A percentile compares a stretch with the other conserved stretches of the same genome.
These are phyloP conservation scores for Mystacornis crossleyi DNA, from an alignment of 2,113 vertebrate species.

Conservation along the genomic window DNA sequence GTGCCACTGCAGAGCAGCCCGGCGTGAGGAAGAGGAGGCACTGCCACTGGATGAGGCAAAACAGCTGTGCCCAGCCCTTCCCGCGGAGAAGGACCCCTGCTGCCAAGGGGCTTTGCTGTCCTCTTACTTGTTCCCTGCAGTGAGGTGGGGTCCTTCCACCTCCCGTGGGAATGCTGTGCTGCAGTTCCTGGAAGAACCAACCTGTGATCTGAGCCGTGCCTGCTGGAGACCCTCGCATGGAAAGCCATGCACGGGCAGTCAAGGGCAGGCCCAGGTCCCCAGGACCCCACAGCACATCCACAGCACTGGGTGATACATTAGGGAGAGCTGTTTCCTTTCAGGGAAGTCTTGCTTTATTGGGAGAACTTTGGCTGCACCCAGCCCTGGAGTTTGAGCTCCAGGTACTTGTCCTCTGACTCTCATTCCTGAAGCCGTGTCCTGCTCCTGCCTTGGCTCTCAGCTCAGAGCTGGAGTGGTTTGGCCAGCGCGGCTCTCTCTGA, in stretches of 20 bases:
- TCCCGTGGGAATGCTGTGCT: accelerated
- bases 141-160: accelerated
- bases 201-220: background rate
- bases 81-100: background rate
- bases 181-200: background rate
- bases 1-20: background rate
- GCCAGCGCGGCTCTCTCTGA: accelerated
- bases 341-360: background rate
- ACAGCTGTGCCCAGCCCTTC: background rate
- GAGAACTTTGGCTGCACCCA: background rate
- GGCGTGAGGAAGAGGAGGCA: background rate
- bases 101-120: background rate
- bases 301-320: accelerated
- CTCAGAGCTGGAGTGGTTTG: background rate
- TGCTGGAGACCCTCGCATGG: background rate
- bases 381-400: background rate
- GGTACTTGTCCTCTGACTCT: background rate
- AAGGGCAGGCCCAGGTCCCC: background rate
- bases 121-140: background rate
- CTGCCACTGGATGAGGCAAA: background rate
- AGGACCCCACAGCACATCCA: background rate
- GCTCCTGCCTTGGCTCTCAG: background rate
- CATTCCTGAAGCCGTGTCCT: background rate
- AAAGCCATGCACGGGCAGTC: accelerated
- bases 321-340: background rate